Percentiles rank a stretch among this genome's conserved stretches.
These are phyloP conservation scores for Aphis gossypii DNA, from an alignment of 1,140 invertebrate species.

Conservation along the genomic window DNA sequence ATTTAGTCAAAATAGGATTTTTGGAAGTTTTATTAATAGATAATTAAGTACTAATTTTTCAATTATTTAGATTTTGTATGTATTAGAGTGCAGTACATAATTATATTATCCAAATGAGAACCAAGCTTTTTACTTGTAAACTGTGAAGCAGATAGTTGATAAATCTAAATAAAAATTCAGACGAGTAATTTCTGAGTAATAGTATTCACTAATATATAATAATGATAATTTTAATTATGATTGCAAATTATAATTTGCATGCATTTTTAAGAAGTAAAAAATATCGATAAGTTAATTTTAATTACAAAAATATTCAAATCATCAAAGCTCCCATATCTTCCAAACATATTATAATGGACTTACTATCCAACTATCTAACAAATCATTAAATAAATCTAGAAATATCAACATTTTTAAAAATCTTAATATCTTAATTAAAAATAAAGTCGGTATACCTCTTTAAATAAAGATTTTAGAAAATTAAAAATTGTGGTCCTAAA, in stretches of 20 bases:
- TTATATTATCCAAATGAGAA: neutral
- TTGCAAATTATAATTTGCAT: too few species aligned
- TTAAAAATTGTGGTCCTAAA: too few species aligned
- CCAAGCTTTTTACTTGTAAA: neutral
- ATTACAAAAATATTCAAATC: neutral
- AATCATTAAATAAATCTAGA: too few species aligned
- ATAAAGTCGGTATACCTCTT: too few species aligned
- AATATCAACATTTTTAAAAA: too few species aligned
- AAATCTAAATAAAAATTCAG: neutral
- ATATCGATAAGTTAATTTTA: neutral
- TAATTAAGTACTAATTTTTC: too few species aligned
- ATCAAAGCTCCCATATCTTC: neutral
- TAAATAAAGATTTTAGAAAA: too few species aligned
- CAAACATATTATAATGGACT: neutral
- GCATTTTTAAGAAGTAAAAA: too few species aligned
- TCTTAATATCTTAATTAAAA: too few species aligned
- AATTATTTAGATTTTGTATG: too few species aligned
- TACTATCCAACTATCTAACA: neutral
- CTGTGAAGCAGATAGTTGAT: neutral
- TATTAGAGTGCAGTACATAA: neutral
- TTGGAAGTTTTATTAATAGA: too few species aligned
- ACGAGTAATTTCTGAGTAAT: neutral
- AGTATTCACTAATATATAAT: neutral
- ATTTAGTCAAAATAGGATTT: too few species aligned
- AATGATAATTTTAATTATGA: neutral